These are phyloP conservation scores for Lichenostomus cassidix DNA, from an alignment of 2,113 vertebrate genomes.

Conservation along the genomic window DNA sequence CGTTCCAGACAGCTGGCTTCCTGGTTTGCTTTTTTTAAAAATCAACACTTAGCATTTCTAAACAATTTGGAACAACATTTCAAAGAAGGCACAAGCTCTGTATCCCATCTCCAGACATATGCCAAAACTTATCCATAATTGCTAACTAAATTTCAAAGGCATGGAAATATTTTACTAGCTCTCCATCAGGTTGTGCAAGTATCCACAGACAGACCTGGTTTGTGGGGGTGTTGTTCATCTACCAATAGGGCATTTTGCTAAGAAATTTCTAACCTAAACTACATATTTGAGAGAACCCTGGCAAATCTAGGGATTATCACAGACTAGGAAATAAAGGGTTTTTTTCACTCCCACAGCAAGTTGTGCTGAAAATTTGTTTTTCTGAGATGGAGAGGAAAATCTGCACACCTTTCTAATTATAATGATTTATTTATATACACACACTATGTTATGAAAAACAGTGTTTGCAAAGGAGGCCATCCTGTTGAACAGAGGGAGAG, in stretches of 20 bases:
- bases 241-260: not conserved
- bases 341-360: not conserved
- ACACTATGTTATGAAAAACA: conserved; percentile 30
- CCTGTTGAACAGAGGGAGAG: not conserved
- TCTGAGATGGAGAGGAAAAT: not conserved
- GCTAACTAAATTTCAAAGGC: conserved; percentile 44
- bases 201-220: not conserved
- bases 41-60: not conserved
- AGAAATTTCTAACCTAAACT: not conserved
- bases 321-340: not conserved
- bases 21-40: not conserved
- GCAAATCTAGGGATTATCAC: not conserved
- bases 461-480: conserved; percentile 18
- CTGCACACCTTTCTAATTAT: not conserved
- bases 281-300: not conserved
- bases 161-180: conserved; percentile 23
- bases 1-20: not conserved
- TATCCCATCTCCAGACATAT: not conserved
- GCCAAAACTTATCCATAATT: conserved; percentile 43
- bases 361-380: not conserved
- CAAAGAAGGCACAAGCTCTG: not conserved
- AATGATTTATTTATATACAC: conserved; percentile 9
- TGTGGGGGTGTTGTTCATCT: not conserved
- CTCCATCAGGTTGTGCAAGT: not conserved
- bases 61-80: not conserved